Base-by-base conservation (phyloP, 2,888 invertebrate genomes). In the Elysia crispata region DNA sequence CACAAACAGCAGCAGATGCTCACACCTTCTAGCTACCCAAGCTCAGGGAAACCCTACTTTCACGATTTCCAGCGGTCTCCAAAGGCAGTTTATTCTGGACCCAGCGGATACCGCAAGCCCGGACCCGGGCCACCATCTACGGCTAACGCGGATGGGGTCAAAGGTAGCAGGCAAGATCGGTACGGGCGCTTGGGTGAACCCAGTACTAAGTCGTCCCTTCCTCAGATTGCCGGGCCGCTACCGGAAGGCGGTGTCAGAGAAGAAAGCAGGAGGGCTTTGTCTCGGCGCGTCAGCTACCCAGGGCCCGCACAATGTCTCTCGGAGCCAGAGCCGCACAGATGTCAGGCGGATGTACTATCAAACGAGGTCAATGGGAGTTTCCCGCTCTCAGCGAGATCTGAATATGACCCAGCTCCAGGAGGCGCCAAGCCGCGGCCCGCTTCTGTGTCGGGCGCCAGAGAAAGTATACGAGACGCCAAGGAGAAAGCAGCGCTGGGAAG, bases 241-340 rank as follows among this genome's bases (percentile, higher is more conserved):
- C 79, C 79, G 13, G 79, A 18, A 8, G 79, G 79, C 18, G 79
- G 79, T 13, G 79, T 79, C 28, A n/a, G 79, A 3, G 79, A 79
- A 31, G 79, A 79, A 60, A 79, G 79, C 50, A 67, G 79, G 60
- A 30, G 79, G 18, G 79, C 79, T 11, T 28, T 79, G 28, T 78
- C 78, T 28, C 54, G 79, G 5, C 54, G 79, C 1, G 75, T 57
- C 18, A 79, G 79, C 25, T 77, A 62, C 18, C 60, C 77, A 1
- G 73, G 60, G 0, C 54, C 67, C 15, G 50, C 73, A 13, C 15
- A 73, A 1, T 31, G 31, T 6, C 28, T 11, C 15, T 8, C n/a
- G 6, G n/a, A 3, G 18, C 3, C 75, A 20, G 79, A 79, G 15
- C 23, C 13, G 1, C 25, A 13, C n/a, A 79, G 73, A 50, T 64